Conservation (phyloP, 2,888 invertebrate species). For the Diaphora mendica region DNA sequence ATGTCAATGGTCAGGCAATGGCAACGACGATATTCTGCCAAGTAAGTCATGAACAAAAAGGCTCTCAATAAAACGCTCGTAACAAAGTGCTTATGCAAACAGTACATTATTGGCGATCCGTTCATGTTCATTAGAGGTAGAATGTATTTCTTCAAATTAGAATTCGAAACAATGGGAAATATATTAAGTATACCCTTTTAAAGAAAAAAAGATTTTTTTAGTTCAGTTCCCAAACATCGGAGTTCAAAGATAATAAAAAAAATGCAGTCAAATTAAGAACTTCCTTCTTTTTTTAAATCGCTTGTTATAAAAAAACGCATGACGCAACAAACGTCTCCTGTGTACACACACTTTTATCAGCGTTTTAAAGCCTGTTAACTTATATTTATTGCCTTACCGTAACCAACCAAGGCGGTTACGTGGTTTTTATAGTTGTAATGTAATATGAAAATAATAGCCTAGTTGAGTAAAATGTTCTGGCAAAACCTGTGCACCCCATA, state of each 20-base stretch:
- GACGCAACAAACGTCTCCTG: background rate
- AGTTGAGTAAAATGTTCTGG: conserved; percentile 3
- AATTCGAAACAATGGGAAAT: background rate
- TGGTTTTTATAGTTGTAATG: conserved; percentile 18
- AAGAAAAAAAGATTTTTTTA: background rate
- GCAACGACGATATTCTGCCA: conserved; percentile 11
- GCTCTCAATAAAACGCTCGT: conserved; percentile 12
- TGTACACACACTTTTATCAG: conserved; percentile 10
- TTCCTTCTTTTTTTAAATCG: background rate
- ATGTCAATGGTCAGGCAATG: background rate
- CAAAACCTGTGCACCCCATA: background rate
- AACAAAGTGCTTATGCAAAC: conserved; percentile 11
- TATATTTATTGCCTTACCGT: conserved; percentile 27
- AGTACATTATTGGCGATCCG: conserved; percentile 21
- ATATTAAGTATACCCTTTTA: no score
- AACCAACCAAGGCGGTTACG: conserved; percentile 11
- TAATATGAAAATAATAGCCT: conserved; percentile 6
- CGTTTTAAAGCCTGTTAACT: conserved; percentile 14
- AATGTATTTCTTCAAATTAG: background rate
- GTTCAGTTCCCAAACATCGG: background rate
- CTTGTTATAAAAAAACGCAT: background rate
- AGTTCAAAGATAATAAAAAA: background rate
- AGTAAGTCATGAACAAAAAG: conserved; percentile 13
- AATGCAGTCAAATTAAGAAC: background rate
- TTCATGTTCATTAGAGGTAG: background rate